These are phyloP conservation scores for Masticophis lateralis DNA, from an alignment of 2,797 vertebrate species.

Conservation along the genomic window DNA sequence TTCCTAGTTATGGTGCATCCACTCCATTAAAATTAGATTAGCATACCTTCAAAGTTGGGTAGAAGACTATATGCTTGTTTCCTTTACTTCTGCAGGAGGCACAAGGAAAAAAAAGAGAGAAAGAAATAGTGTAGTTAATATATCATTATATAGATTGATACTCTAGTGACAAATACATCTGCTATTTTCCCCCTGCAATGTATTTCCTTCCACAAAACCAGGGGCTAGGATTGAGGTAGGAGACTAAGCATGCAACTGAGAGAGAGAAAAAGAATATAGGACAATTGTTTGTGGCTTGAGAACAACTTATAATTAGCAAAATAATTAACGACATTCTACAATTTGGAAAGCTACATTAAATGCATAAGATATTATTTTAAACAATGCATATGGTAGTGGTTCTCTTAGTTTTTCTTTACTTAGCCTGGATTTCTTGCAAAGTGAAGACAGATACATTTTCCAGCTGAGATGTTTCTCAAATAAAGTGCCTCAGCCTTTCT, in stretches of 20 bases:
- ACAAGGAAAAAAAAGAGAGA: background rate
- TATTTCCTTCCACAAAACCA: constrained; percentile 7
- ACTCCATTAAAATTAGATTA: background rate
- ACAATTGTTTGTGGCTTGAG: background rate
- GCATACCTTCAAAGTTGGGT: constrained; percentile 89
- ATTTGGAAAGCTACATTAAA: background rate
- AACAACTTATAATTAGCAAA: background rate
- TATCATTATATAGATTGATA: background rate
- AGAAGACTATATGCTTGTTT: constrained; percentile 86
- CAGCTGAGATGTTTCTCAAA: background rate
- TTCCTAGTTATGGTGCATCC: background rate
- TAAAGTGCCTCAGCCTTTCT: background rate
- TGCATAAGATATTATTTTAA: background rate
- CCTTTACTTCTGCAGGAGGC: constrained; percentile 80
- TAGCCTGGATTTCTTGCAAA: background rate
- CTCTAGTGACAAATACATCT: background rate
- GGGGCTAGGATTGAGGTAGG: background rate
- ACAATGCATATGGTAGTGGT: background rate
- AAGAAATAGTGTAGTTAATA: background rate
- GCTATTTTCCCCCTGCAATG: background rate
- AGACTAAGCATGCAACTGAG: background rate
- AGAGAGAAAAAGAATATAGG: fast-evolving
- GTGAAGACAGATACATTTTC: background rate
- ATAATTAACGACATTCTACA: background rate
- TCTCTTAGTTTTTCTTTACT: background rate